Evolutionary conservation across 2,113 vertebrate genomes (phyloP).

Genomic region (Gnathonemus longibarbis): DNA sequence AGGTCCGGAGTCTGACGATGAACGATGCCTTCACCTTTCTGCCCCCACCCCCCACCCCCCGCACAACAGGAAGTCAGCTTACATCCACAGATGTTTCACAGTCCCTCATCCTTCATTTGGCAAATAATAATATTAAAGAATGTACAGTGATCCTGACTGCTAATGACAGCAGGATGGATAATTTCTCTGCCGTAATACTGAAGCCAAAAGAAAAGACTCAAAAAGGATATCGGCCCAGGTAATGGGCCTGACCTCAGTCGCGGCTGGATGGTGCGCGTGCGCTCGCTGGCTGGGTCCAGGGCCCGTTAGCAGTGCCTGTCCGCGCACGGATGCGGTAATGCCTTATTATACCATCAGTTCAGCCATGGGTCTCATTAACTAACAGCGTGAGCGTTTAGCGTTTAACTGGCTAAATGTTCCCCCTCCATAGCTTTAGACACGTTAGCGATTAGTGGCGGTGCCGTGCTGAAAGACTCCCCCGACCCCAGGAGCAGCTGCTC

Average conservation of each 20-base stretch:
- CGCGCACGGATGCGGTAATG: background rate
- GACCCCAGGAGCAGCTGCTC: background rate
- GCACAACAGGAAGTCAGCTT: background rate
- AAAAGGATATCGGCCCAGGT: background rate
- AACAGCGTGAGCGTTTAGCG: background rate
- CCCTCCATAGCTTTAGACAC: background rate
- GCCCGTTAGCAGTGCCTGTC: background rate
- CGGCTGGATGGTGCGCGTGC: background rate
- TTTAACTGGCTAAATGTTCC: background rate
- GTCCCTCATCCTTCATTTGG: background rate
- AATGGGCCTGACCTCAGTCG: background rate
- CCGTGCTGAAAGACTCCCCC: background rate
- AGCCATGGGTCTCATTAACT: background rate
- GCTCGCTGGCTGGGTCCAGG: background rate
- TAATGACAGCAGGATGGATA: background rate
- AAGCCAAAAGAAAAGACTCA: background rate
- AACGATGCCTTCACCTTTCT: background rate
- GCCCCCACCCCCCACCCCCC: background rate
- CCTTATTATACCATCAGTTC: slow-evolving; percentile 7
- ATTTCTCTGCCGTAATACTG: background rate
- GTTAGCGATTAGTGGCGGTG: background rate
- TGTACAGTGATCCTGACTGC: background rate
- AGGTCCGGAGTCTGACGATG: background rate
- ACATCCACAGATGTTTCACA: background rate
- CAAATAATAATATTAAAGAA: background rate